Evolutionary conservation across 2,797 vertebrate species (phyloP).

Genomic region (Glossophaga mutica): DNA sequence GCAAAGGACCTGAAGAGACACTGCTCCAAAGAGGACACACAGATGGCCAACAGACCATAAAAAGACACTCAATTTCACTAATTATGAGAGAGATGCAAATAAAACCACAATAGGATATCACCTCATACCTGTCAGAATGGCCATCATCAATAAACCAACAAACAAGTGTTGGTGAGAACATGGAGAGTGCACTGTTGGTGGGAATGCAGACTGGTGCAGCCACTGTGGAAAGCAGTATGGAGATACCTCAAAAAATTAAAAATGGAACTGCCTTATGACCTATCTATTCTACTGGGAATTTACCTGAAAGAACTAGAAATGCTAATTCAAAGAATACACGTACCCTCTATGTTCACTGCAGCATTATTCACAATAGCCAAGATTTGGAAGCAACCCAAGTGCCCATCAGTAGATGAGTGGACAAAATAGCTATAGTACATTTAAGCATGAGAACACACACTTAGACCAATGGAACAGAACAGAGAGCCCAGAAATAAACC

Average conservation of each 20-base stretch:
- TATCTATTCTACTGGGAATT: not conserved
- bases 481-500: too few relatives aligned
- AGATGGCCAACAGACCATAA: not conserved
- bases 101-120: not conserved
- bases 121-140: not conserved
- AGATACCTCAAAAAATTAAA: not conserved
- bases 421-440: not conserved
- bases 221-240: not conserved
- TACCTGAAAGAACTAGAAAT: not conserved
- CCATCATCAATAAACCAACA: not conserved
- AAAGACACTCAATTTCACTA: not conserved
- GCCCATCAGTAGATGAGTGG: not conserved
- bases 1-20: not conserved
- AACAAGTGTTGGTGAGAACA: not conserved
- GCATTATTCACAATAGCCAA: not conserved
- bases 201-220: not conserved
- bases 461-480: too few relatives aligned
- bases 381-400: not conserved
- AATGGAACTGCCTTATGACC: not conserved
- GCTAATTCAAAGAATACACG: not conserved
- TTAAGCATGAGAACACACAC: not conserved
- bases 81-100: not conserved
- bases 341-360: not conserved
- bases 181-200: not conserved
- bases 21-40: not conserved